phyloP scores from a whole-genome alignment of 2,113 vertebrate species.

The Calidris pygmaea region DNA sequence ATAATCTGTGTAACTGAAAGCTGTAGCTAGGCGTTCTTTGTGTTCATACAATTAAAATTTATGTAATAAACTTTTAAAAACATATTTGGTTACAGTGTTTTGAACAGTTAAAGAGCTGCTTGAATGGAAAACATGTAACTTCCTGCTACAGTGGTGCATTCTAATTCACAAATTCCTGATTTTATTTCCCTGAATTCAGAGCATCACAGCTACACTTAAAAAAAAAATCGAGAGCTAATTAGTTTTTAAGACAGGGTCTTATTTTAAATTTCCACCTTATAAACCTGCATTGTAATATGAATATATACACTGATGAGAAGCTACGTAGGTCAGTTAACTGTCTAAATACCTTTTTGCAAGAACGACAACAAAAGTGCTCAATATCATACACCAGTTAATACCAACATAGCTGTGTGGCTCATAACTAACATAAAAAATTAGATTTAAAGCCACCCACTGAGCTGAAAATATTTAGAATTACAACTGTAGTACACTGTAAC shows the following conservation, averaged over 20 bases:
- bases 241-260: background rate
- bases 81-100: background rate
- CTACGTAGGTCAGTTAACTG: background rate
- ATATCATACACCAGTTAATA: background rate
- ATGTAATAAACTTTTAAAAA: background rate
- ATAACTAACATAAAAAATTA: background rate
- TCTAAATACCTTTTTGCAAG: background rate
- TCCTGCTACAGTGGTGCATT: background rate
- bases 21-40: background rate
- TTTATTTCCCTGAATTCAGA: constrained; percentile 25
- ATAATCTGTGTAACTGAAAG: background rate
- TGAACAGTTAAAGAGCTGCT: constrained; percentile 1
- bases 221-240: background rate
- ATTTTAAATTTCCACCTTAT: background rate
- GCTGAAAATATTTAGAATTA: constrained; percentile 30
- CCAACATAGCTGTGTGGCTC: background rate
- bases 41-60: background rate
- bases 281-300: background rate
- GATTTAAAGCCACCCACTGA: constrained; percentile 24
- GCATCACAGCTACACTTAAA: background rate
- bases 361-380: background rate
- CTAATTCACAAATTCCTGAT: constrained; percentile 22
- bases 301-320: background rate
- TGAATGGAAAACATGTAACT: background rate
- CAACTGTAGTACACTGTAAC: background rate